Conservation (phyloP, 2,888 invertebrate species). For the Campopleginae sp. region DNA sequence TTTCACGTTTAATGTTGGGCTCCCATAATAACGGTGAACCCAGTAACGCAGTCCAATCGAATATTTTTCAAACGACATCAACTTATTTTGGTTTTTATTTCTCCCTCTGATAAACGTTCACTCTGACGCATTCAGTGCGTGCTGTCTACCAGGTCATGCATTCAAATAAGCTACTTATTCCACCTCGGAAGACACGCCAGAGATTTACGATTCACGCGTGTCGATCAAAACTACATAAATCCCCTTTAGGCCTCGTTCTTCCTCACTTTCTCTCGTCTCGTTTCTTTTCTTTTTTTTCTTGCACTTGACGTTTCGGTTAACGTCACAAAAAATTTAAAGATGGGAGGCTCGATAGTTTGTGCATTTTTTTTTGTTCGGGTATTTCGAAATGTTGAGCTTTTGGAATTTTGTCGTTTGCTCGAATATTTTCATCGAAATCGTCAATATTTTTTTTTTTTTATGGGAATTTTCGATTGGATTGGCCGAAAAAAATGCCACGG, state of each 20-base stretch:
- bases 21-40: not conserved
- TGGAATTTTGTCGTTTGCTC: not conserved
- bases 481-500: not conserved
- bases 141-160: slow-evolving; percentile 41
- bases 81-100: not conserved
- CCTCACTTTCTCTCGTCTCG: not conserved
- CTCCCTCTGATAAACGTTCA: not conserved
- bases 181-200: slow-evolving; percentile 38
- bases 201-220: slow-evolving; percentile 53
- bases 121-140: slow-evolving; percentile 3
- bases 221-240: slow-evolving; percentile 47
- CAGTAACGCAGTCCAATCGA: not conserved
- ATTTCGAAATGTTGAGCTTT: not conserved
- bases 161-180: slow-evolving; percentile 61
- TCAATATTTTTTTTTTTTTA: not conserved
- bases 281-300: not conserved
- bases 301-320: slow-evolving; percentile 29
- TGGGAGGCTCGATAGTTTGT: not conserved
- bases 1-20: not conserved
- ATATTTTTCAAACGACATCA: not conserved
- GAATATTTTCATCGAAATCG: not conserved
- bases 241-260: slow-evolving; percentile 22
- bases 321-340: slow-evolving; percentile 19
- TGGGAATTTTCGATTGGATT: not conserved
- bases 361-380: not conserved